Base-by-base conservation (phyloP, 2,797 vertebrate genomes). In the Zalophus californianus region DNA sequence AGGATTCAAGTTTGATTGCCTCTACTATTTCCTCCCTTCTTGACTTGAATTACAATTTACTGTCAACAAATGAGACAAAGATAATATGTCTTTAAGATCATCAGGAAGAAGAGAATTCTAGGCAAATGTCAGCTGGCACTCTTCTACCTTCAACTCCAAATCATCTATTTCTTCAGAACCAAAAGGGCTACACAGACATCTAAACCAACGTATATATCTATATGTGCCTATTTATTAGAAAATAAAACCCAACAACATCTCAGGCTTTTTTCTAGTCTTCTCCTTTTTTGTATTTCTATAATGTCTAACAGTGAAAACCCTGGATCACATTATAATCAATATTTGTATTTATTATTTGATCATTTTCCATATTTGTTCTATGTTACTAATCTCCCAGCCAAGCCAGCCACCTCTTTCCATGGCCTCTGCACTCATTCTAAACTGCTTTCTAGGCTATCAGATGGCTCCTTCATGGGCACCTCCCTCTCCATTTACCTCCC, bases 21-120 rank as follows among this genome's bases (percentile, higher is more conserved):
- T 56, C 14, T 50, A 35, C 4, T 83, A 21, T 32, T 82, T n/a
- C 18, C 23, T 75, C 2, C 25, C 10, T 94, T 88, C 48, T 88
- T 87, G 44, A 50, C 12, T 62, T 52, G 25, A 94, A 20, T 90
- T 90, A 72, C 8, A 92, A 87, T 58, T 87, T 88, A 87, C 66
- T 90, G 62, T 7, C 32, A 79, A 75, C 5, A 60, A 58, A 5
- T 79, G 20, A 97, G 68, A 88, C 4, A 50, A 85, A 85, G 41
- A 78, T 87, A 89, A 44, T 21, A 5, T 58, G 2, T 44, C 14
- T 91, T 32, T 70, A 60, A 90, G 32, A 72, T 94, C 32, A 92
- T 56, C 21, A 84, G 27, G 12, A 92, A 72, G 54, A 35, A 66
- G 11, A 93, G 41, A 87, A 92, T 70, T 84, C 15, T 83, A 35